phyloP scores from a whole-genome alignment of 2,888 invertebrate genomes.

The Amorpha juglandis region DNA sequence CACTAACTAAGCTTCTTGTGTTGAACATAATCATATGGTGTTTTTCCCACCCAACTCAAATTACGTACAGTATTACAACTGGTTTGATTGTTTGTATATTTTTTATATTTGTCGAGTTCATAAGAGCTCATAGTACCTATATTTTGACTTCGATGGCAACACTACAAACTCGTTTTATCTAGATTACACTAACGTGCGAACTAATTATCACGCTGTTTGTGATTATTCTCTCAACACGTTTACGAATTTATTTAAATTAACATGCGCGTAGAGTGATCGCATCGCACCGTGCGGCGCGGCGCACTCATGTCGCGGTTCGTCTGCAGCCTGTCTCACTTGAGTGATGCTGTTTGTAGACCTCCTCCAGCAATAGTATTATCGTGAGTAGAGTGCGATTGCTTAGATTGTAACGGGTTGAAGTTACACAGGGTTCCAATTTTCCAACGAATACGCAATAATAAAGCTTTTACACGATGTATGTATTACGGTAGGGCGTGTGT shows the following conservation, averaged over 20 bases:
- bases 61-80: background rate
- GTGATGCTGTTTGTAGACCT: constrained; percentile 17
- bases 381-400: constrained; percentile 24
- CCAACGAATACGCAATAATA: constrained; percentile 33
- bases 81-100: background rate
- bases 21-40: background rate
- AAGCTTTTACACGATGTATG: constrained; percentile 34
- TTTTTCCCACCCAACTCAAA: background rate
- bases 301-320: background rate
- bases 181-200: background rate
- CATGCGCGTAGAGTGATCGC: background rate
- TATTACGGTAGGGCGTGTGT: constrained; percentile 25
- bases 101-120: background rate
- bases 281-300: background rate
- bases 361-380: constrained; percentile 10
- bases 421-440: constrained; percentile 28
- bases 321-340: background rate
- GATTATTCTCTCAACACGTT: background rate
- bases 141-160: background rate
- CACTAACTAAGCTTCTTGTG: background rate
- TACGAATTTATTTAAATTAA: background rate
- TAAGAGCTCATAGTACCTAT: background rate
- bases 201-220: background rate
- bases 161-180: background rate
- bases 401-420: constrained; percentile 18